A percentile compares a stretch with the other conserved stretches of the same genome.
These are phyloP conservation scores for Machimus atricapillus DNA, from an alignment of 2,888 invertebrate genomes.

Conservation along the genomic window DNA sequence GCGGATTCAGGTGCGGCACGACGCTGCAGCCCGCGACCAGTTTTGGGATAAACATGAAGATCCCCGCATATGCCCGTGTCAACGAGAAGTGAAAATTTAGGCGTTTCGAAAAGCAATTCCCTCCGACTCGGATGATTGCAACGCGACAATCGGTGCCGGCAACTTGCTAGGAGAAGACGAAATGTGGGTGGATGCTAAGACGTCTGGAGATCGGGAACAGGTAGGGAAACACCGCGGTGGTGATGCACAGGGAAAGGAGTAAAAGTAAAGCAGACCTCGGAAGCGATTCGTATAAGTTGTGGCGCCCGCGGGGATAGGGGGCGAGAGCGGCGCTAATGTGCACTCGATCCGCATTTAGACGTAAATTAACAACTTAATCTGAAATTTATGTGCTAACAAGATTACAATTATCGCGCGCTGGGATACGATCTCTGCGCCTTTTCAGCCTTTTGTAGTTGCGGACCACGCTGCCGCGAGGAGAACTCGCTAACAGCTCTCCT, in stretches of 20 bases:
- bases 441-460: slow-evolving; percentile 19
- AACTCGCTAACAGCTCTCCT: neutral
- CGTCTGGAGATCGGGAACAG: neutral
- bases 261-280: neutral
- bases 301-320: neutral
- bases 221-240: neutral
- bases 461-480: neutral
- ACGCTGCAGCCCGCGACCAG: neutral
- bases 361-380: slow-evolving; percentile 40
- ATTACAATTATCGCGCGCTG: slow-evolving; percentile 27
- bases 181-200: slow-evolving; percentile 16
- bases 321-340: neutral
- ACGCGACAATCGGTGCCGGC: neutral
- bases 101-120: slow-evolving; percentile 3
- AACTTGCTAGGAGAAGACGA: neutral
- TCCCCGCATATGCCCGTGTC: slow-evolving; percentile 3
- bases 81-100: slow-evolving; percentile 40
- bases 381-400: slow-evolving; percentile 38
- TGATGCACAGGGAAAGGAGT: neutral
- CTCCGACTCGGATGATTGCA: neutral
- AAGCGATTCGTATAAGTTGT: neutral
- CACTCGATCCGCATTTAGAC: slow-evolving; percentile 14
- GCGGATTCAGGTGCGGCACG: slow-evolving; percentile 9
- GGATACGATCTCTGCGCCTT: neutral
- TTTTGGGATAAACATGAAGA: neutral